These are phyloP conservation scores for Tokudaia muenninki DNA, from an alignment of 2,797 vertebrate genomes.

Conservation along the genomic window DNA sequence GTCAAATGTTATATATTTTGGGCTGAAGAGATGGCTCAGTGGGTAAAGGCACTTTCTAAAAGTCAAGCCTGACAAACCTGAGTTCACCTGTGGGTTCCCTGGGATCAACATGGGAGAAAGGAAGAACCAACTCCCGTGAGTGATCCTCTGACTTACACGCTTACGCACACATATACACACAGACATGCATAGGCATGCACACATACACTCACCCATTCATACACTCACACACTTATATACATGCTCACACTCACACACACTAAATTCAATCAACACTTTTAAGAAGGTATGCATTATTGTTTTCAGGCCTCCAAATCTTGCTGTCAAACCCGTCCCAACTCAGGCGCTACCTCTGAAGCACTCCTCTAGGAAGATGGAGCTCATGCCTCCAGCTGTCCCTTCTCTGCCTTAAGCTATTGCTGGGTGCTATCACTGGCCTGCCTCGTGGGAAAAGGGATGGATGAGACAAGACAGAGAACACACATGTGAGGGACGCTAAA, in stretches of 20 bases:
- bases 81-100: neutral
- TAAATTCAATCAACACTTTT: neutral
- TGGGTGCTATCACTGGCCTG: neutral
- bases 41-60: neutral
- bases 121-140: neutral
- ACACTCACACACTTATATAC: neutral
- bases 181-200: neutral
- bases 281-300: neutral
- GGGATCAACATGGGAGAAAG: neutral
- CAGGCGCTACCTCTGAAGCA: neutral
- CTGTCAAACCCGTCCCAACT: neutral
- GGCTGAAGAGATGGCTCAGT: no score
- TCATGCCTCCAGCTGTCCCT: neutral
- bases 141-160: neutral
- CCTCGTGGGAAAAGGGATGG: neutral
- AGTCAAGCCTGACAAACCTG: neutral
- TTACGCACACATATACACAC: neutral
- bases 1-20: neutral
- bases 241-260: neutral
- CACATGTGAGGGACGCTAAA: neutral
- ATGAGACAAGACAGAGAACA: neutral
- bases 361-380: neutral
- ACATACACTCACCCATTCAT: neutral
- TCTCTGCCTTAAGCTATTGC: neutral
- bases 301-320: neutral